These are phyloP conservation scores for Thecophora atra DNA, from an alignment of 2,888 invertebrate species.

Conservation along the genomic window DNA sequence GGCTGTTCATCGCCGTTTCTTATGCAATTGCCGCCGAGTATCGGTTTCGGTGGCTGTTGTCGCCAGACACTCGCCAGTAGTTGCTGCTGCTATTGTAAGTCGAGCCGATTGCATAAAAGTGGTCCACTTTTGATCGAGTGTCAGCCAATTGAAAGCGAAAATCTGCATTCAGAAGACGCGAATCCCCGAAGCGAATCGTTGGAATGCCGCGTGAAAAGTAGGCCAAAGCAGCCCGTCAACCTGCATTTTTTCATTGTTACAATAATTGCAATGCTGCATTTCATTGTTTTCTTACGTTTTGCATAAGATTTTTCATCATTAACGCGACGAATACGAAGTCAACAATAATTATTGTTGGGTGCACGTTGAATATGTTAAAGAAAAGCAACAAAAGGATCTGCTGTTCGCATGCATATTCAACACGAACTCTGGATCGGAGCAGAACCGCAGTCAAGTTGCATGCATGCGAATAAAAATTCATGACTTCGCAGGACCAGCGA, in stretches of 20 bases:
- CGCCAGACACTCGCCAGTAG: conserved; percentile 2
- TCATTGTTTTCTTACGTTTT: too few relatives aligned
- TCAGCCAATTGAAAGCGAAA: neutral
- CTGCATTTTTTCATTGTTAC: neutral
- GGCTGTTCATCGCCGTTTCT: neutral
- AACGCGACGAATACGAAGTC: too few relatives aligned
- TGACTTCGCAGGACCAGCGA: too few relatives aligned
- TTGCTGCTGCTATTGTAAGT: conserved; percentile 12
- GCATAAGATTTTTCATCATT: too few relatives aligned
- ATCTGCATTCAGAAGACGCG: neutral
- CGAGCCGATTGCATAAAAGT: conserved; percentile 13
- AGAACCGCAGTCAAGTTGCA: too few relatives aligned
- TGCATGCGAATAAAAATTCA: too few relatives aligned
- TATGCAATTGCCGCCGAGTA: neutral
- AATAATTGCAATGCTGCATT: too few relatives aligned
- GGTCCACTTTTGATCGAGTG: conserved; percentile 4
- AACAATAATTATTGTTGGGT: too few relatives aligned
- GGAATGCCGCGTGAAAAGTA: conserved; percentile 5
- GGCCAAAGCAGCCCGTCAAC: neutral
- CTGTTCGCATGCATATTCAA: too few relatives aligned
- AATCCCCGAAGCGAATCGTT: conserved; percentile 2
- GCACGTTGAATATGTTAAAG: too few relatives aligned
- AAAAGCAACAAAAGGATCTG: too few relatives aligned
- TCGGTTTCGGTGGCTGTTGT: neutral
- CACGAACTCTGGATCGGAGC: too few relatives aligned